Base-by-base conservation (phyloP, 2,797 vertebrate species). In the Tapera naevia region DNA sequence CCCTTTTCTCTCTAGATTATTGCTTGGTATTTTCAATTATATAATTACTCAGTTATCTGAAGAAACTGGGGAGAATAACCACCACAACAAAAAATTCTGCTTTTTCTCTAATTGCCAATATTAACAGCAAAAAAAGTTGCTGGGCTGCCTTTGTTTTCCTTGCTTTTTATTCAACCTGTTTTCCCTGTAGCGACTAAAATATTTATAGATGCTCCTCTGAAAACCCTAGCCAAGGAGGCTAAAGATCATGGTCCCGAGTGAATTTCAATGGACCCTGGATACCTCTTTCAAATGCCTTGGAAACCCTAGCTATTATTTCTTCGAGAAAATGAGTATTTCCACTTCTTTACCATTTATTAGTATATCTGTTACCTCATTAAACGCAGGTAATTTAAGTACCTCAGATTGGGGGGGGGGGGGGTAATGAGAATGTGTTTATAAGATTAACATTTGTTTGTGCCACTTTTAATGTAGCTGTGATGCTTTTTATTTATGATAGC, bases 121-220 rank as follows among this genome's bases (percentile, higher is more conserved):
- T 53, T 87, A 74, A 88, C 12, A 39, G 30, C 15, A 75, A 80
- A 45, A 45, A 46, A 8, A 80, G 53, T 62, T 87, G 5, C 39
- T 80, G n/a, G 37, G n/a, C 41, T 91, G 67, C 57, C 32, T 94
- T 92, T 88, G 45, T 51, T 81, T 88, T 91, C 45, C 22, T 74
- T 25, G 16, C 6, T 74, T 91, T 88, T 86, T 43, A 70, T 51
- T 64, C 64, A 80, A 58, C 45, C 11, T 76, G 8, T 65, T 88
- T 88, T 18, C 19, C 46, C 50, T 37, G n/a, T 51, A 82, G 48
- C n/a, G 67, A 76, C 67, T 96, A 39, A 91, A 94, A 89, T 93
- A 93, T 93, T 93, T 94, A 93, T 67, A 67, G 11, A 53, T 7
- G 11, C 41, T 88, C 5, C 51, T 92, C 69, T 67, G 74, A 61